Percentiles rank a stretch among this genome's conserved stretches.
Conservation (phyloP, 2,888 invertebrate species). For the Leucania comma region DNA sequence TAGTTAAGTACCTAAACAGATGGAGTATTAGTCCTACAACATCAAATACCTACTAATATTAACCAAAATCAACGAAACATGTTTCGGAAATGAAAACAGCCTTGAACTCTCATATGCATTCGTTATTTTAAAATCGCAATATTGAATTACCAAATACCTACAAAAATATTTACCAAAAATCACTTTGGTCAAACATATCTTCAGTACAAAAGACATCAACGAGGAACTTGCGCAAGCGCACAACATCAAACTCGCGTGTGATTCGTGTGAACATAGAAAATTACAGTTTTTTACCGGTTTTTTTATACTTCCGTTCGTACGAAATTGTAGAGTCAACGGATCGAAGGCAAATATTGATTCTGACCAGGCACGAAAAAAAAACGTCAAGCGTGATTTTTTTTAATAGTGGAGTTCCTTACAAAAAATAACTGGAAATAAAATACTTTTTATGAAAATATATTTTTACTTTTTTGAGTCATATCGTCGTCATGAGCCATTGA, state of each 20-base stretch:
- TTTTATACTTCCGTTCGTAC: constrained; percentile 65
- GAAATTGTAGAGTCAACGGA: constrained; percentile 75
- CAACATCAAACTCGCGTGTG: constrained; percentile 54
- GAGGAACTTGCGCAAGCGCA: constrained; percentile 58
- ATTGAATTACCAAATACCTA: too few relatives aligned
- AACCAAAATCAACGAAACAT: neutral
- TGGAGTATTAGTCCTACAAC: neutral
- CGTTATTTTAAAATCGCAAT: too few relatives aligned
- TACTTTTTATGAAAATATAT: neutral
- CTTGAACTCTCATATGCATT: too few relatives aligned
- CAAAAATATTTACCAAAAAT: constrained; percentile 7
- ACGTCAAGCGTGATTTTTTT: constrained; percentile 23
- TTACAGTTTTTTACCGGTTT: constrained; percentile 64
- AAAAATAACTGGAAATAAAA: neutral
- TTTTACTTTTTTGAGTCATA: constrained; percentile 14
- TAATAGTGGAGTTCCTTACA: constrained; percentile 52
- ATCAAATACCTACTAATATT: neutral
- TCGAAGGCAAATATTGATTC: constrained; percentile 79
- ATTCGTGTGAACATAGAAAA: constrained; percentile 64
- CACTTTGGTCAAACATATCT: constrained; percentile 7
- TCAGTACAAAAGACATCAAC: constrained; percentile 80
- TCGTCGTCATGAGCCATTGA: constrained; percentile 5
- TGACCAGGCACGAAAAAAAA: constrained; percentile 60
- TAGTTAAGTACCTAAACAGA: too few relatives aligned
- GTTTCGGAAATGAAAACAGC: neutral